Evolutionary conservation across 2,888 invertebrate species (phyloP).

Genomic region (Therioaphis trifolii): DNA sequence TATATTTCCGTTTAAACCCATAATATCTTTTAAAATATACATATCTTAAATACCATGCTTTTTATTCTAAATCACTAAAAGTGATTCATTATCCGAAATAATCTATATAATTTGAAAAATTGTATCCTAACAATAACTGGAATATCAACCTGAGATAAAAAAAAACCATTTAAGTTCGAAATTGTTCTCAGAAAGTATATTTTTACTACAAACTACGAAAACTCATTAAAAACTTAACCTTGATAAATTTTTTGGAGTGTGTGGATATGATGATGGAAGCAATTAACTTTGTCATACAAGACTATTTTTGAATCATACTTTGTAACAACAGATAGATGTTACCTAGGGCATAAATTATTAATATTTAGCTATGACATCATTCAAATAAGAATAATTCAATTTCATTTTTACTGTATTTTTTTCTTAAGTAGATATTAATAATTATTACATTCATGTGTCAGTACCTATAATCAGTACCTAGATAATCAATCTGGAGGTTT

Average conservation of each 20-base stretch:
- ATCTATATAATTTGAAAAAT: neutral
- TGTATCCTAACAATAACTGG: neutral
- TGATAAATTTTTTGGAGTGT: conserved; percentile 1
- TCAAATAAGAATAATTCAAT: too few relatives aligned
- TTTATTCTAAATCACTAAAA: too few relatives aligned
- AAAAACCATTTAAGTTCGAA: neutral
- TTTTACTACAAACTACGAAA: neutral
- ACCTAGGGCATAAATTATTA: too few relatives aligned
- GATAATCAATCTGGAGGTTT: too few relatives aligned
- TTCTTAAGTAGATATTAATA: too few relatives aligned
- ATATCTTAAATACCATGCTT: too few relatives aligned
- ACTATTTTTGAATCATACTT: conserved; percentile 13
- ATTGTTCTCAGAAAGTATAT: conserved; percentile 27
- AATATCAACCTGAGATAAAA: conserved; percentile 31
- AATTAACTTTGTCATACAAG: conserved; percentile 10
- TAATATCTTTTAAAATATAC: too few relatives aligned
- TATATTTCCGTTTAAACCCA: conserved; percentile 22
- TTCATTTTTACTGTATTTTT: too few relatives aligned
- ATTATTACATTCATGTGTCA: too few relatives aligned
- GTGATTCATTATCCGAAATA: conserved; percentile 38
- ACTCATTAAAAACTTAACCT: conserved; percentile 2
- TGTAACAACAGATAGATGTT: too few relatives aligned
- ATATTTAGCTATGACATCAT: too few relatives aligned
- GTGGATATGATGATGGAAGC: neutral
- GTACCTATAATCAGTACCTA: too few relatives aligned